Conservation (phyloP, 53 echinoderm and acorn worm species). For the Mesocentrotus franciscanus region DNA sequence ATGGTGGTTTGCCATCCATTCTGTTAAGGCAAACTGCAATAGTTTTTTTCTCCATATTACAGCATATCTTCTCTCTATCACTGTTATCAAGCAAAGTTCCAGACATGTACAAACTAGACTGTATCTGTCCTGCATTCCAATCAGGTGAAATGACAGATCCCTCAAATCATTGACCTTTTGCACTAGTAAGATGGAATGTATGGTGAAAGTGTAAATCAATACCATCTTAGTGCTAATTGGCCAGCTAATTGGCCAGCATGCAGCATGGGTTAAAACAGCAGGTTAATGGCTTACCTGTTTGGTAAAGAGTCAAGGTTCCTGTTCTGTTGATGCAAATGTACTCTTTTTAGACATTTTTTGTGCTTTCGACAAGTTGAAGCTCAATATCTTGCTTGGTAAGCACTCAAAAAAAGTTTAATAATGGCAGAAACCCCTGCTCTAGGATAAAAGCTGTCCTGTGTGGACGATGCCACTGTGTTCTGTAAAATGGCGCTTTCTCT, state of each 20-base stretch:
- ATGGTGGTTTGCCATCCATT: too few species aligned
- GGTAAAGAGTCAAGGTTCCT: neutral
- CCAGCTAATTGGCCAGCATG: neutral
- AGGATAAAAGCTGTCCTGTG: neutral
- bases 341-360: neutral
- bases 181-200: neutral
- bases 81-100: too few species aligned
- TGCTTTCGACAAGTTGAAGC: neutral
- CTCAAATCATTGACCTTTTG: neutral
- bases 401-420: neutral
- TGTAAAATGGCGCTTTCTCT: too few species aligned
- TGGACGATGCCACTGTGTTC: too few species aligned
- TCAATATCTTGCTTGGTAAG: neutral
- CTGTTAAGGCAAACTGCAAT: too few species aligned
- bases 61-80: too few species aligned
- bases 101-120: too few species aligned
- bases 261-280: neutral
- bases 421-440: neutral
- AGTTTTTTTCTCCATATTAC: too few species aligned
- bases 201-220: too few species aligned
- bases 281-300: neutral
- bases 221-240: neutral
- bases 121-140: too few species aligned
- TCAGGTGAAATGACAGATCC: too few species aligned
- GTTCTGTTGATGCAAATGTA: neutral